Conservation (phyloP, 2,797 vertebrate species). For the Sebastes trivittatus region DNA sequence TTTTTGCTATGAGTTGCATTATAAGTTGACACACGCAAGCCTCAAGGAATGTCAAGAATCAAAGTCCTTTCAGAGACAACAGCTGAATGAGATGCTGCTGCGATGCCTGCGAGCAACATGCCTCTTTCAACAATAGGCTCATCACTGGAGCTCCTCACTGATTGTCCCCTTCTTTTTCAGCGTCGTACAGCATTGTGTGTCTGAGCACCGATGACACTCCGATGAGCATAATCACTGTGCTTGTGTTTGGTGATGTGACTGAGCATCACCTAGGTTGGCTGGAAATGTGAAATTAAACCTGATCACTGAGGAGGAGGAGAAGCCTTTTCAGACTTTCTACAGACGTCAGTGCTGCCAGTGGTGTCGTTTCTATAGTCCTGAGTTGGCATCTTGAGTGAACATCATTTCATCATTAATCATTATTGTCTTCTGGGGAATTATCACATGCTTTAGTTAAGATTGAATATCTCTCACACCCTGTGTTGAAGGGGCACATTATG, state of each 20-base stretch:
- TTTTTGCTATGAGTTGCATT: background rate
- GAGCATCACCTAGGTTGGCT: background rate
- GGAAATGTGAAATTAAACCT: background rate
- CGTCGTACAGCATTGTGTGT: background rate
- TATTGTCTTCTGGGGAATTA: background rate
- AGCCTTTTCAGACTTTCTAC: background rate
- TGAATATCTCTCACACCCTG: background rate
- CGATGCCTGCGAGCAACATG: background rate
- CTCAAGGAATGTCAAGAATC: conserved; percentile 60
- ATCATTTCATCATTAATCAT: background rate
- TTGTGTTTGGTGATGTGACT: background rate
- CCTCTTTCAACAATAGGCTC: conserved; percentile 26
- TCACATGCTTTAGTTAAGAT: background rate
- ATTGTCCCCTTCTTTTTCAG: background rate
- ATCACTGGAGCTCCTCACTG: background rate
- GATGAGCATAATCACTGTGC: background rate
- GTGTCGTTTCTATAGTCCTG: background rate
- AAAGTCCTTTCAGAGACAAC: conserved; percentile 45
- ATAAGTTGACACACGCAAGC: background rate
- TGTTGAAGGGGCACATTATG: background rate
- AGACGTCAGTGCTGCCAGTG: background rate
- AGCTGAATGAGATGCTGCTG: conserved; percentile 61
- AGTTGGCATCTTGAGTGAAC: background rate
- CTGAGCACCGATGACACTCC: background rate
- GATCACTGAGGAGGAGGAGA: background rate